Conservation (phyloP, 2,888 invertebrate species). For the Allolobophora icterica region DNA sequence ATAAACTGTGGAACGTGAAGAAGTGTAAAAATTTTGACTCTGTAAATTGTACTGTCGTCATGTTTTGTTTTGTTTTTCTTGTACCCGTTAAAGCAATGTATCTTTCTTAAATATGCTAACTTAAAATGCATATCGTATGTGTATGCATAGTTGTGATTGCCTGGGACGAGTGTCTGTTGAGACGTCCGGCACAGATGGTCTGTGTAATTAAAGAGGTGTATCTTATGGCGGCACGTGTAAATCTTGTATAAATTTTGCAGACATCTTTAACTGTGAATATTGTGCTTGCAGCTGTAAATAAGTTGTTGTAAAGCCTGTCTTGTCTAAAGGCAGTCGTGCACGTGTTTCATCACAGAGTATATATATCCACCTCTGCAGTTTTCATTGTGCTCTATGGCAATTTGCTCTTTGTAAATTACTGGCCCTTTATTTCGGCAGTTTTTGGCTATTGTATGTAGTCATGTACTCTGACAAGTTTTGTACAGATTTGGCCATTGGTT, state of each 20-base stretch:
- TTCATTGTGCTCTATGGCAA: background rate
- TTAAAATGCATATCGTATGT: background rate
- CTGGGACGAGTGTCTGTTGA: background rate
- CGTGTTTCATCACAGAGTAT: background rate
- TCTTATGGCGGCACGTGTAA: background rate
- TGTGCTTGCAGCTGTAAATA: constrained; percentile 12
- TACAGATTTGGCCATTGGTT: background rate
- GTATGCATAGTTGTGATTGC: background rate
- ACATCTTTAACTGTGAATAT: constrained; percentile 20
- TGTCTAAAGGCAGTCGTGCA: background rate
- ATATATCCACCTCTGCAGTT: background rate
- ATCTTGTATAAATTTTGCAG: constrained; percentile 11
- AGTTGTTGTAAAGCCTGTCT: background rate
- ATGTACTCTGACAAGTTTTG: background rate
- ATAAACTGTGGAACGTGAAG: background rate
- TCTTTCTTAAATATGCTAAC: background rate
- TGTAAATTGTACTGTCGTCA: background rate
- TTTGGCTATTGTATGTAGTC: too few relatives aligned
- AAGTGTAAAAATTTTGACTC: background rate
- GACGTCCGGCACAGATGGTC: background rate
- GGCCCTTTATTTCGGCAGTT: background rate
- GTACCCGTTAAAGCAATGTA: background rate
- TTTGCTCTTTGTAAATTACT: background rate
- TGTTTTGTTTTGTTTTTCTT: background rate
- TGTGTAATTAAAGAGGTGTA: background rate